These are phyloP conservation scores for Cichlasoma orientale DNA, from an alignment of 2,797 vertebrate species.

Conservation along the genomic window DNA sequence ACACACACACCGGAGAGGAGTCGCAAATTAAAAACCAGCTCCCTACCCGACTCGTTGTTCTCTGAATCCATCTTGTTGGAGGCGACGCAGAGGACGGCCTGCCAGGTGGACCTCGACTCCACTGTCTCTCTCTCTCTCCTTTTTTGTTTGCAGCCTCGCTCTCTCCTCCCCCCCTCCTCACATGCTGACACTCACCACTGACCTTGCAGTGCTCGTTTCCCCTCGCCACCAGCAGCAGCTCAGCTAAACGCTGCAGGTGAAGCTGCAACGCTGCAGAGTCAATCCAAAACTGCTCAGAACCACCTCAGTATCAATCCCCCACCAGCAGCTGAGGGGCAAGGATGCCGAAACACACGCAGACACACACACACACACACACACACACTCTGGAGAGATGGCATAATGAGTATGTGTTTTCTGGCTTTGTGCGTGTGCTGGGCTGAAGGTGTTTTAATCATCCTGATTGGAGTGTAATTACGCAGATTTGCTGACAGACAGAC, in stretches of 20 bases:
- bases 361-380: background rate
- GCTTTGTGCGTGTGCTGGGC: slow-evolving; percentile 5
- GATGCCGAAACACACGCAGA: background rate
- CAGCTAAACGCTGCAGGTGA: slow-evolving; percentile 46
- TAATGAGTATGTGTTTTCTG: slow-evolving; percentile 1
- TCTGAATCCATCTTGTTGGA: slow-evolving; percentile 71
- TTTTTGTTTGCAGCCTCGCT: background rate
- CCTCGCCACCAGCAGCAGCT: slow-evolving; percentile 45
- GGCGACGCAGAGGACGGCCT: slow-evolving; percentile 42
- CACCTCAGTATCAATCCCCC: background rate
- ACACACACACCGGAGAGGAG: background rate
- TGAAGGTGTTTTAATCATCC: slow-evolving; percentile 47
- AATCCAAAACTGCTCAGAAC: background rate
- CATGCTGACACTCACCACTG: slow-evolving; percentile 58
- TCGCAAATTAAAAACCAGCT: slow-evolving; percentile 3
- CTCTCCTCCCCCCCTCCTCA: background rate
- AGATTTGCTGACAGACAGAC: slow-evolving; percentile 19
- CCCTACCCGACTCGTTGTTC: slow-evolving; percentile 72
- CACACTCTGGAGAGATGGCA: background rate
- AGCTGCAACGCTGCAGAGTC: slow-evolving; percentile 38
- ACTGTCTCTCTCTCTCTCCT: slow-evolving; percentile 10
- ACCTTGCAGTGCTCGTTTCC: slow-evolving; percentile 70
- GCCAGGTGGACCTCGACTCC: slow-evolving; percentile 48
- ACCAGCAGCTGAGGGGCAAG: background rate
- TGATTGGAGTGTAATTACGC: slow-evolving; percentile 49